phyloP scores from a whole-genome alignment of 2,888 invertebrate species.

The Thumatha senex region DNA sequence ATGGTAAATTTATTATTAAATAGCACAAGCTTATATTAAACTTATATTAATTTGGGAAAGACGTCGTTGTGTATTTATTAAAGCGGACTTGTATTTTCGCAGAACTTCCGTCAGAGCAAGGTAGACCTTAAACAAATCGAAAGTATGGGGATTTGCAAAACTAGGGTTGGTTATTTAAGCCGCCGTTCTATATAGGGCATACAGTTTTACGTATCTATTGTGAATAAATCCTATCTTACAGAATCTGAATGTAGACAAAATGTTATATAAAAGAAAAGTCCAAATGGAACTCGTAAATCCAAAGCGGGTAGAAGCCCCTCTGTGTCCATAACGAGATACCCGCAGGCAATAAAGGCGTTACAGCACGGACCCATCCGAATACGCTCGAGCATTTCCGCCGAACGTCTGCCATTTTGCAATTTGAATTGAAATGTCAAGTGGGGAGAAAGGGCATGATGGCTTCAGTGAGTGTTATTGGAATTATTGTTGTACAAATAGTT shows the following conservation, averaged over 20 bases:
- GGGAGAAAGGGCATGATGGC: slow-evolving; percentile 32
- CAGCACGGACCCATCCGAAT: slow-evolving; percentile 33
- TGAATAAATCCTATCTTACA: slow-evolving; percentile 3
- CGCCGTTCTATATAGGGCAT: too few relatives aligned
- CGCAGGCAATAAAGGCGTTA: slow-evolving; percentile 47
- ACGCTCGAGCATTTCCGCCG: slow-evolving; percentile 28
- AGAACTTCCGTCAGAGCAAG: too few relatives aligned
- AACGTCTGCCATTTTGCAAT: slow-evolving; percentile 35
- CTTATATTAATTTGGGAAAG: too few relatives aligned
- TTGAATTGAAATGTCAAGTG: slow-evolving; percentile 51
- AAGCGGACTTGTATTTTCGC: too few relatives aligned
- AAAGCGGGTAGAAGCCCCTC: slow-evolving; percentile 17
- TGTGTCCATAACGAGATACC: slow-evolving; percentile 36
- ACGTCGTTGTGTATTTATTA: too few relatives aligned
- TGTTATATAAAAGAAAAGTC: slow-evolving; percentile 14
- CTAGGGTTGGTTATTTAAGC: too few relatives aligned
- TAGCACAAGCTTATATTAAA: too few relatives aligned
- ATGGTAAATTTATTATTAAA: too few relatives aligned
- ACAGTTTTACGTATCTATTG: too few relatives aligned
- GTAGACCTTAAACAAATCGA: too few relatives aligned
- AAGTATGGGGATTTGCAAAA: too few relatives aligned
- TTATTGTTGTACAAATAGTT: slow-evolving; percentile 26
- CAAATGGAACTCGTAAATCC: slow-evolving; percentile 39
- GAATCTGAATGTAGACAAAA: slow-evolving; percentile 16
- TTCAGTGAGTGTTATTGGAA: slow-evolving; percentile 42